Evolutionary conservation across 92 coral and sea anemone genomes (phyloP).

Genomic region (Phymanthus crucifer): DNA sequence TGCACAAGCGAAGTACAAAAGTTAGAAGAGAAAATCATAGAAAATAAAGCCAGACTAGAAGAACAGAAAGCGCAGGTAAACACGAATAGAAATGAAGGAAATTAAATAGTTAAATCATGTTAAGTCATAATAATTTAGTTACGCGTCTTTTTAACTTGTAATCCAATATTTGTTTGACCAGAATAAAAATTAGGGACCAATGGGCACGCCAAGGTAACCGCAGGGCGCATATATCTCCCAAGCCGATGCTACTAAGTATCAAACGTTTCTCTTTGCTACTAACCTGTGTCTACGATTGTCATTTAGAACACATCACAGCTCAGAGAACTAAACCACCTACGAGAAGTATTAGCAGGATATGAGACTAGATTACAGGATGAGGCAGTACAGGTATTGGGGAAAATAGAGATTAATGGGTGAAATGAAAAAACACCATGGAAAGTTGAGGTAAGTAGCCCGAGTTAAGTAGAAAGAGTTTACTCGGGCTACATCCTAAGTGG

Average conservation of each 20-base stretch:
- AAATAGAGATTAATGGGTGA: neutral
- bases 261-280: no score
- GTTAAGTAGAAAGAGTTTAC: no score
- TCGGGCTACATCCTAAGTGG: no score
- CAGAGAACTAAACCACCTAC: conserved; percentile 79
- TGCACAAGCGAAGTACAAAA: conserved; percentile 34
- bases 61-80: conserved; percentile 56
- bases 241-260: neutral
- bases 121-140: neutral
- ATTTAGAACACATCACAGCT: conserved; percentile 34
- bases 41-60: conserved; percentile 41
- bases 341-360: conserved; percentile 66
- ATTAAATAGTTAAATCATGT: neutral
- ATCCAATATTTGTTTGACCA: no score
- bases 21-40: conserved; percentile 34
- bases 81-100: neutral
- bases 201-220: no score
- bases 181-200: no score
- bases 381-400: conserved; percentile 16
- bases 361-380: conserved; percentile 37
- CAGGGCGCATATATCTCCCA: no score
- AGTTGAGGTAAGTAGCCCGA: neutral
- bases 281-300: neutral
- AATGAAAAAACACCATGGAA: neutral
- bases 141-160: no score